Evolutionary conservation across 2,888 invertebrate species (phyloP), one percentile per base, ranked within the genome.

Genomic region (Cataglyphis altisquamis): DNA sequence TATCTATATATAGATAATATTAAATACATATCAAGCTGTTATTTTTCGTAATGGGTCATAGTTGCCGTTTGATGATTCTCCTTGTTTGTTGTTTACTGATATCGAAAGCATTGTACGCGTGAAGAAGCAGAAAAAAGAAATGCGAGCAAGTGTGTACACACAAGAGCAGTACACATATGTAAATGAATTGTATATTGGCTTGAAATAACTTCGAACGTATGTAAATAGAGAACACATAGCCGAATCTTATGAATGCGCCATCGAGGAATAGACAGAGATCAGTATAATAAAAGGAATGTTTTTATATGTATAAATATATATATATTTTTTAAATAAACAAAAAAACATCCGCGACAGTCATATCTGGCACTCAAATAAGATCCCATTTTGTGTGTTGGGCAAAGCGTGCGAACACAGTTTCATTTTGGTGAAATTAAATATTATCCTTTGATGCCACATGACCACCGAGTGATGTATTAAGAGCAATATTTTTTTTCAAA

Each of bases 301-400:
- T 60, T 36, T 68, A 41, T 32, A 41, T 45, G 21, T 70, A 29
- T 70, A 41, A 15, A 32, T 60, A 57, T 32, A 32, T 32, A 32
- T 90, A 90, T 92, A 6, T 52, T 6, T 52, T 88, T 85, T 92
- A 93, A 93, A 91, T 91, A 91, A 92, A 93, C 91, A 93, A 92
- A 92, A 93, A 93, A 90, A 88, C 91, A 93, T 89, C 91, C 91
- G 91, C 92, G 91, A 92, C 90, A 90, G 93, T 92, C 92, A 92
- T 93, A 93, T 88, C 92, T 93, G 92, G 92, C 93, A 93, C 88
- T 90, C 89, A 91, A 92, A 88, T 84, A 89, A 90, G 89, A 89
- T 90, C 3, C 62, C 68, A 85, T 83, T 87, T 77, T 73, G 25
- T 52, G 48, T 48, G 8, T 84, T 45, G 74, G 60, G 77, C 85